phyloP scores from a whole-genome alignment of 2,888 invertebrate species.

The Chalcosyrphus nemorum region DNA sequence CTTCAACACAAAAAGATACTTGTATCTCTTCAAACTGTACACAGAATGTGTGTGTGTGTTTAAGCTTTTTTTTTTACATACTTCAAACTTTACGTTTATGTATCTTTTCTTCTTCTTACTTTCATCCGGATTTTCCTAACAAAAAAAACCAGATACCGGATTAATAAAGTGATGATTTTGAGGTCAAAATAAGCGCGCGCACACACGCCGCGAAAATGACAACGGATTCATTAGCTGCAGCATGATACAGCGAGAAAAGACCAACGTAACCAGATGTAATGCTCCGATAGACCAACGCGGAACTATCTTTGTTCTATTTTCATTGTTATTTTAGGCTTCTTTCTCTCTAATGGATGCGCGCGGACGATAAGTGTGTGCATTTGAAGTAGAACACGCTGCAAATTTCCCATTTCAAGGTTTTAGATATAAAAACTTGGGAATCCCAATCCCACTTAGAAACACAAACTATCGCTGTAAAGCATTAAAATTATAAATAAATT shows the following conservation, averaged over 20 bases:
- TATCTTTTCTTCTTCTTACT: conserved; percentile 30
- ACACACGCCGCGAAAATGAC: background rate
- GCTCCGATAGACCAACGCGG: conserved; percentile 48
- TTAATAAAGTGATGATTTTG: conserved; percentile 21
- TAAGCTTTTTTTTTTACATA: background rate
- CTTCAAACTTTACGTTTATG: conserved; percentile 2
- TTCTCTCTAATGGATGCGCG: background rate
- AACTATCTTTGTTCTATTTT: conserved; percentile 42
- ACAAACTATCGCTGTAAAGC: background rate
- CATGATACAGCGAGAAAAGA: background rate
- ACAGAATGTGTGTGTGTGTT: conserved; percentile 4
- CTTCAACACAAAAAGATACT: background rate
- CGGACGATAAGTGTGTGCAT: background rate
- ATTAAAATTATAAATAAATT: conserved; percentile 51
- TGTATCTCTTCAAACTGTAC: background rate
- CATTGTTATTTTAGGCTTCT: conserved; percentile 8
- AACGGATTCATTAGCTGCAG: conserved; percentile 5
- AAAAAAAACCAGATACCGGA: conserved; percentile 37
- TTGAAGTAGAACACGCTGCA: conserved; percentile 21
- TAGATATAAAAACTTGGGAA: background rate
- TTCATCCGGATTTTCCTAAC: conserved; percentile 62
- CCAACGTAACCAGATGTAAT: conserved; percentile 42
- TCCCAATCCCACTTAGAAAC: conserved; percentile 21
- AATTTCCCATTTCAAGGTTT: conserved; percentile 23
- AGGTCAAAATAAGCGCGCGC: conserved; percentile 60